phyloP scores from a whole-genome alignment of 2,888 invertebrate genomes.

The Theristus sp. region DNA sequence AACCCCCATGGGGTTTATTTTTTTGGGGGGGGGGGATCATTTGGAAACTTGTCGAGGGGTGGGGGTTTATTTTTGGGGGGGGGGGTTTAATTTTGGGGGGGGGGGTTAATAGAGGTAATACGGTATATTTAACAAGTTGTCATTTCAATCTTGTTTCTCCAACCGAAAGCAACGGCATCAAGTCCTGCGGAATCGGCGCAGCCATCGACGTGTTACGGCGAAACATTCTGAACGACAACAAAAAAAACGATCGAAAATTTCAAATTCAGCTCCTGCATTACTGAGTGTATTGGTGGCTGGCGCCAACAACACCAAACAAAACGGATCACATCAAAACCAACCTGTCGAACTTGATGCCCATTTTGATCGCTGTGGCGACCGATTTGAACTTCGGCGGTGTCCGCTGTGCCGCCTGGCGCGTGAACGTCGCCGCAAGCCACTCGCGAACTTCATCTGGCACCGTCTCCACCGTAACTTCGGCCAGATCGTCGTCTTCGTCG shows the following conservation, averaged over 20 bases:
- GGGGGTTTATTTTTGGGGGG: too few relatives aligned
- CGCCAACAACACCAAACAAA: too few relatives aligned
- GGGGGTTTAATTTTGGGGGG: too few relatives aligned
- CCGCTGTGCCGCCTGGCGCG: slow-evolving; percentile 61
- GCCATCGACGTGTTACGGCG: slow-evolving; percentile 21
- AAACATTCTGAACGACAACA: slow-evolving; percentile 16
- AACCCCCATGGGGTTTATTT: too few relatives aligned
- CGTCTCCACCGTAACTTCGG: slow-evolving; percentile 85
- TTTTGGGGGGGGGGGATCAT: too few relatives aligned
- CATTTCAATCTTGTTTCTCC: too few relatives aligned
- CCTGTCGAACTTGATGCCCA: slow-evolving; percentile 78
- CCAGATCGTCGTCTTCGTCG: slow-evolving; percentile 73
- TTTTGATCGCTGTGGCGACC: slow-evolving; percentile 84
- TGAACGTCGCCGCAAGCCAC: slow-evolving; percentile 89
- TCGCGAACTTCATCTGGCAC: slow-evolving; percentile 88
- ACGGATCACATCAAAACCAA: background rate
- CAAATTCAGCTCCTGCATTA: background rate
- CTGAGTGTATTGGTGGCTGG: background rate
- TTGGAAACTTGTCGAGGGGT: too few relatives aligned
- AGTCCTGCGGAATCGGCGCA: slow-evolving; percentile 25
- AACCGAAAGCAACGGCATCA: slow-evolving; percentile 14
- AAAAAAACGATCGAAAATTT: background rate
- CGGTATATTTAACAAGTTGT: too few relatives aligned
- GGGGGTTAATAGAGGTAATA: too few relatives aligned
- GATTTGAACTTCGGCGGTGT: slow-evolving; percentile 55